Evolutionary conservation across 2,888 invertebrate species (phyloP), one percentile per base, ranked within the genome.

Genomic region (Eledone cirrhosa): DNA sequence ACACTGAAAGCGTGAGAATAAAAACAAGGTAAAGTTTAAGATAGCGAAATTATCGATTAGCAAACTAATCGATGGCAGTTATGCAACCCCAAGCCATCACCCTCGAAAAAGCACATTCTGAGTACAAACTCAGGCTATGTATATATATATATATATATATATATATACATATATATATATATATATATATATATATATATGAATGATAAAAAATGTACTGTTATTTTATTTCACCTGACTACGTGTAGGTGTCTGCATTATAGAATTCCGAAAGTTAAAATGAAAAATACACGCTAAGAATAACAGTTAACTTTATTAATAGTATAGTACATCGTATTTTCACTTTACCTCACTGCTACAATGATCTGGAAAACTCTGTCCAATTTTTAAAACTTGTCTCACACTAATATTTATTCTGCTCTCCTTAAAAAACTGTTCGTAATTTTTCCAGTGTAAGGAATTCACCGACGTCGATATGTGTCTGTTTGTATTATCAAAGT

Each of bases 371-470:
- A 75, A 75, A 27, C 33, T 75, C 27, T 47, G 75, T 19, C 85
- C 85, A 69, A 79, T 80, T 72, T 92, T 92, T 86, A 96, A 91
- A 53, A 98, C 97, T 92, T 98, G 98, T 88, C 98, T 92, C 13
- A 98, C 94, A 92, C 98, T 99, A 83, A 99, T 93, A 92, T 99
- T 99, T 79, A 99, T 95, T 88, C 99, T 93, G 48, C 95, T 94
- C 85, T 93, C 92, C 77, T 92, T 90, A 69, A 95, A 91, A 90
- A 95, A 97, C 77, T 91, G 89, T 29, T 85, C 80, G 78, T 90
- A 85, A 22, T 86, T 84, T 14, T 69, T 77, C 85, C 86, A 87
- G 53, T 88, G 79, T 29, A 82, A 24, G 0, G 4, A 33, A 31
- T 75, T 5, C 67, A 82, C 8, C 13, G 65, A 63, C 1, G 72